Evolutionary conservation across 2,888 invertebrate species (phyloP).

Genomic region (Andrena dorsata): DNA sequence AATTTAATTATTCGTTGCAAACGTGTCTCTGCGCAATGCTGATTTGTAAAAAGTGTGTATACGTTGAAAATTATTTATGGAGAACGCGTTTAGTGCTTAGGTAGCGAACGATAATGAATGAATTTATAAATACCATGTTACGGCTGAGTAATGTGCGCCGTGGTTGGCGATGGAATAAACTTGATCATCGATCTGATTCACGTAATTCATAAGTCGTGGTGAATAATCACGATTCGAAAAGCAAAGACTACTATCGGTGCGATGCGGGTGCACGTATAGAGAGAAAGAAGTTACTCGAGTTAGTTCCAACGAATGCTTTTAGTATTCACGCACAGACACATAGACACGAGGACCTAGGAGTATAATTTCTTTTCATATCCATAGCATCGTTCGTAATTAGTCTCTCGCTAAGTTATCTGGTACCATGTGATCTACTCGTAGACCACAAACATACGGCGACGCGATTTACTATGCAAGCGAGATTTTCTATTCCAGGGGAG

Average conservation of each 20-base stretch:
- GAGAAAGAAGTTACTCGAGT: slow-evolving; percentile 24
- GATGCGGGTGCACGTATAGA: slow-evolving; percentile 19
- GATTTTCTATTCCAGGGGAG: slow-evolving; percentile 12
- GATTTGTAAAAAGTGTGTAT: slow-evolving; percentile 65
- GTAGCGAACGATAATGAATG: slow-evolving; percentile 33
- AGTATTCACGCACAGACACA: slow-evolving; percentile 42
- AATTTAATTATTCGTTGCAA: slow-evolving; percentile 50
- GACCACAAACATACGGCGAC: slow-evolving; percentile 33
- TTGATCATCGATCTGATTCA: neutral
- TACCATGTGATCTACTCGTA: slow-evolving; percentile 31
- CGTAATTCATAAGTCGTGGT: neutral
- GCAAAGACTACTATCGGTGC: slow-evolving; percentile 21
- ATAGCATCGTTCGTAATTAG: slow-evolving; percentile 31
- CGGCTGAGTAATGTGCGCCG: neutral
- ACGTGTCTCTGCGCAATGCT: slow-evolving; percentile 37
- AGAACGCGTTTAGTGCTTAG: slow-evolving; percentile 25
- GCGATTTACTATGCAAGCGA: slow-evolving; percentile 55
- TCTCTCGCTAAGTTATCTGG: slow-evolving; percentile 10
- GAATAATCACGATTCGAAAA: neutral
- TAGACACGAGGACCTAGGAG: slow-evolving; percentile 17
- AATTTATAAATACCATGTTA: slow-evolving; percentile 36
- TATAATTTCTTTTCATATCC: slow-evolving; percentile 36
- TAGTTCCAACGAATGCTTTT: slow-evolving; percentile 49
- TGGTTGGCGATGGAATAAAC: neutral
- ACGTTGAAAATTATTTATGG: slow-evolving; percentile 63